A percentile compares a stretch with the other conserved stretches of the same genome.
phyloP scores from a whole-genome alignment of 2,888 invertebrate species.

The Perdita meconis region DNA sequence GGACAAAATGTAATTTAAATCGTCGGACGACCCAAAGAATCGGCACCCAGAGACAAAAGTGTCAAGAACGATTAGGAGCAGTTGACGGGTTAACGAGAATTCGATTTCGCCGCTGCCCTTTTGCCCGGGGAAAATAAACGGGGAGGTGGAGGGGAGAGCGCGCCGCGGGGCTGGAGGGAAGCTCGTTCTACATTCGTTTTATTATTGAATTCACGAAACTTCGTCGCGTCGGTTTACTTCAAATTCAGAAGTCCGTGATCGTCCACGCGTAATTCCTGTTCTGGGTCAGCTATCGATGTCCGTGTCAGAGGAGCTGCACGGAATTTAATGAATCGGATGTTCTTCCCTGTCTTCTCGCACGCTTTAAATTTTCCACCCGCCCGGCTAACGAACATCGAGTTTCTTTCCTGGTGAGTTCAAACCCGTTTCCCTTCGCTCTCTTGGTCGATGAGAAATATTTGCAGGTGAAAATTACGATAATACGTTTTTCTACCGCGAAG shows the following conservation, averaged over 20 bases:
- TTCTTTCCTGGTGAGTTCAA: slow-evolving; percentile 12
- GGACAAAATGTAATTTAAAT: slow-evolving; percentile 71
- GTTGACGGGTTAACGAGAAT: slow-evolving; percentile 77
- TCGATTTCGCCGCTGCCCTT: slow-evolving; percentile 65
- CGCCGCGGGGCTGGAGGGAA: slow-evolving; percentile 10
- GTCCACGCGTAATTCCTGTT: slow-evolving; percentile 16
- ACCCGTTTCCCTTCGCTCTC: slow-evolving; percentile 5
- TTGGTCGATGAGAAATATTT: slow-evolving; percentile 18
- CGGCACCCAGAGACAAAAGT: slow-evolving; percentile 39
- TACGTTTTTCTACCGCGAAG: background rate
- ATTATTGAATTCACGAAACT: slow-evolving; percentile 57
- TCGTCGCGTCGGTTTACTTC: slow-evolving; percentile 43
- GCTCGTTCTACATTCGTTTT: slow-evolving; percentile 23
- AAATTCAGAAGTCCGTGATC: slow-evolving; percentile 31
- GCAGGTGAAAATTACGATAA: slow-evolving; percentile 45
- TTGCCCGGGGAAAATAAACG: slow-evolving; percentile 39
- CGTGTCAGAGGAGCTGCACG: slow-evolving; percentile 13
- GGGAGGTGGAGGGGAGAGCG: slow-evolving; percentile 5
- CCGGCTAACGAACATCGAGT: background rate
- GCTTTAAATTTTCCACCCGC: background rate
- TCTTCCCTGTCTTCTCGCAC: background rate
- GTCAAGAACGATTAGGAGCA: slow-evolving; percentile 72
- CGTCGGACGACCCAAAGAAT: slow-evolving; percentile 44
- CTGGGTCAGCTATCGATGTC: slow-evolving; percentile 30
- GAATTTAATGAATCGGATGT: slow-evolving; percentile 61